Evolutionary conservation across 2,888 invertebrate species (phyloP), one percentile per base, ranked within the genome.

Genomic region (Bhutanitis thaidina): DNA sequence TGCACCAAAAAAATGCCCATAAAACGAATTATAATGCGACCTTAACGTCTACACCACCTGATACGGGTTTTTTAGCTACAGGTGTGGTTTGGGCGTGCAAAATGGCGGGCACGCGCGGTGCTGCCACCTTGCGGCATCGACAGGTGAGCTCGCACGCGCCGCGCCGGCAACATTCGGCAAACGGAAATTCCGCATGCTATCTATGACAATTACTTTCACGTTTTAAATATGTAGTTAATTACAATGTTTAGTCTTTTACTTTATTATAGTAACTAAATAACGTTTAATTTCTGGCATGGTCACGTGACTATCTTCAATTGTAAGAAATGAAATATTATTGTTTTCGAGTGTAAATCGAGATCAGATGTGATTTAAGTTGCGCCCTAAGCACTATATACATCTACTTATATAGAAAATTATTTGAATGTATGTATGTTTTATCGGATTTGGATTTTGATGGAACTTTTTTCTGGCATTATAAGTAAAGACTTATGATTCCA

Each of bases 151-250:
- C 58, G 59, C 59, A 59, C 51, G 58, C 53, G 55, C 51, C 48
- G 49, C 36, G 32, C 51, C 47, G 53, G 49, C 49, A 43, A 49
- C 45, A 59, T 63, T 65, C 61, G 59, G 65, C 55, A 76, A 81
- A 82, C 83, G 79, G 77, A 78, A 74, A 77, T 75, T 76, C 74
- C 71, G 70, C 73, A 70, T 77, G 76, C 62, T 64, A 64, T 53
- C 55, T 58, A 51, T 50, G 52, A 53, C 50, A 50, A 53, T 50
- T 47, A 45, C 47, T 49, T 52, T 55, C 43, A 49, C 47, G 29
- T 43, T 44, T 43, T 13, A 20, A n/a, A n/a, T 20, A 3, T 14
- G 38, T 13, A 7, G 16, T 16, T 48, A 48, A 41, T 41, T 16
- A 13, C 14, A 25, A 13, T 29, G 36, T 36, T 49, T 20, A 49